phyloP scores from a whole-genome alignment of 1,140 invertebrate genomes.

The Penaeus vannamei region DNA sequence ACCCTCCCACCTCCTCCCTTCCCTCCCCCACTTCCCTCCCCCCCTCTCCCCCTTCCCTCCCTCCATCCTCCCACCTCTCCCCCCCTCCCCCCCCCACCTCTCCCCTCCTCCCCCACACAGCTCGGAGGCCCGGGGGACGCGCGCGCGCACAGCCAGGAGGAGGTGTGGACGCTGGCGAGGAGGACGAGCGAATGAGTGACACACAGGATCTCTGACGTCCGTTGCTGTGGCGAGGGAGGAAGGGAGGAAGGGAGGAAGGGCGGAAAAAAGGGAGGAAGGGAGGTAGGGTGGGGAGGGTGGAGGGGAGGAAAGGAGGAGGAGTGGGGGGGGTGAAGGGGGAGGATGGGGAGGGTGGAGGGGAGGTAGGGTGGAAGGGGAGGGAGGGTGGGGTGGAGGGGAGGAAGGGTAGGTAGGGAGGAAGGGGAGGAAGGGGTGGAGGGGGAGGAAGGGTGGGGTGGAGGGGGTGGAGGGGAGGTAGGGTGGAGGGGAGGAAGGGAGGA shows the following conservation, averaged over 20 bases:
- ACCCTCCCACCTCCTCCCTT: neutral
- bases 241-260: neutral
- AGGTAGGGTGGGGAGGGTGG: neutral
- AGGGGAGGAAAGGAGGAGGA: neutral
- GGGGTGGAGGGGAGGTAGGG: neutral
- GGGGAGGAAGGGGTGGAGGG: neutral
- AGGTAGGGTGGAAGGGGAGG: neutral
- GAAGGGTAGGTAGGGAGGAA: neutral
- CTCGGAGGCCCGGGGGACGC: no score
- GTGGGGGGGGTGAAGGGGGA: neutral
- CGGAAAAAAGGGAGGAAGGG: neutral
- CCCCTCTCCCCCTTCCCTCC: neutral
- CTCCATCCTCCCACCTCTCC: no score
- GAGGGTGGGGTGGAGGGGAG: neutral
- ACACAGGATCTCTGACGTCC: no score
- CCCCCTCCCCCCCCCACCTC: no score
- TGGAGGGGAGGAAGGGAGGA: neutral
- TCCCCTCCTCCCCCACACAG: no score
- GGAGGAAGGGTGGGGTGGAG: neutral
- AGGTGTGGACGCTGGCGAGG: no score
- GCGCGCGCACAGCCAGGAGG: no score
- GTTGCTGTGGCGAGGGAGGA: neutral
- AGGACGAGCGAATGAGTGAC: no score
- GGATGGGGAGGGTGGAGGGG: neutral
- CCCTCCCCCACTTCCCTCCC: neutral